Percentiles rank a stretch among this genome's conserved stretches.
These are phyloP conservation scores for Cecidostiba fungosa DNA, from an alignment of 2,888 invertebrate genomes.

Conservation along the genomic window DNA sequence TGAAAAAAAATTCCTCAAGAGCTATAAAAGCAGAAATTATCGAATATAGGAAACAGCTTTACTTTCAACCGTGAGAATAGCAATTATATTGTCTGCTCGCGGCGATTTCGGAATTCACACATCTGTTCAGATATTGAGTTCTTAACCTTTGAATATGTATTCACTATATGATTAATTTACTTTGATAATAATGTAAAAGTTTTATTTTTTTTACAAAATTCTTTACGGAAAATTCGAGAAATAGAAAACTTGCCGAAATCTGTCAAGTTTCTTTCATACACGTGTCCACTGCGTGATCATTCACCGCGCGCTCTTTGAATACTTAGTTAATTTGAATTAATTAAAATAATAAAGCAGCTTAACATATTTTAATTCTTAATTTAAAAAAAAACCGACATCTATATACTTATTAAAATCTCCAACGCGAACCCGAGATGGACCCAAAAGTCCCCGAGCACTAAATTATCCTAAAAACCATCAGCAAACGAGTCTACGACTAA, in stretches of 20 bases:
- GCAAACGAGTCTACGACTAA: neutral
- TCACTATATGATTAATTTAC: neutral
- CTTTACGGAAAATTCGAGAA: no score
- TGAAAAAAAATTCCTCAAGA: constrained; percentile 30
- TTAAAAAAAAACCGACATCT: neutral
- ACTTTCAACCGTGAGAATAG: constrained; percentile 7
- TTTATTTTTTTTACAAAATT: no score
- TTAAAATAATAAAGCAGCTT: no score
- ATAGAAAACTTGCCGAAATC: no score
- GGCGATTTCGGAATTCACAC: constrained; percentile 11
- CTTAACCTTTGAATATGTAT: neutral
- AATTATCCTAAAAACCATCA: neutral
- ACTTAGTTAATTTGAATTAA: no score
- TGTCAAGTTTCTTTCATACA: no score
- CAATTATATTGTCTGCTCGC: constrained; percentile 21
- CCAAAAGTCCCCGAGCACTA: neutral
- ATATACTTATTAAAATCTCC: neutral
- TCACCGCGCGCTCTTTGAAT: no score
- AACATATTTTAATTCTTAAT: neutral
- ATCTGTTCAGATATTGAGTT: neutral
- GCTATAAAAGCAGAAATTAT: neutral
- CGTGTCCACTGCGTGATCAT: no score
- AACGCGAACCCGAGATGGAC: neutral
- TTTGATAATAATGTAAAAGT: no score
- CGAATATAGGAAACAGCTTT: neutral